Conservation (phyloP, 2,113 vertebrate species). For the Cyprinodon variegatus region DNA sequence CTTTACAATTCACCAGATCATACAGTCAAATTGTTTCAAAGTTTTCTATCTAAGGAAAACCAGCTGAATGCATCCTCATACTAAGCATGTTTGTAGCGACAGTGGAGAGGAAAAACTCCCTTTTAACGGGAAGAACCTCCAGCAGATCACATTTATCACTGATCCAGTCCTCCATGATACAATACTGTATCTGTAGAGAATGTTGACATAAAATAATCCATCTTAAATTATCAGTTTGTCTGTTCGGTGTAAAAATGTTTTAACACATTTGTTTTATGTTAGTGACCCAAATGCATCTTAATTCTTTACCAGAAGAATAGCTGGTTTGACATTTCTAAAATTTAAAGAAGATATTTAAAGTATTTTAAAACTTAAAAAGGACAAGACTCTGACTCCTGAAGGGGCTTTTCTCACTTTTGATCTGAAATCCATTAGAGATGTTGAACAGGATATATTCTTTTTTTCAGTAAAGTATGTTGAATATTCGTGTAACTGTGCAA, state of each 20-base stretch:
- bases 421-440: not conserved
- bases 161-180: not conserved
- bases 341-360: too few relatives aligned
- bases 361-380: too few relatives aligned
- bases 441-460: not conserved
- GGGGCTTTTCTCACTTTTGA: not conserved
- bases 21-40: too few relatives aligned
- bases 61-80: too few relatives aligned
- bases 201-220: not conserved
- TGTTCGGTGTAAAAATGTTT: not conserved
- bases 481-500: not conserved
- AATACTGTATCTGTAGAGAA: not conserved
- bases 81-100: too few relatives aligned
- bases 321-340: too few relatives aligned
- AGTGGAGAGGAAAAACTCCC: too few relatives aligned
- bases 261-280: not conserved
- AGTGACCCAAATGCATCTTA: not conserved
- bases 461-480: not conserved
- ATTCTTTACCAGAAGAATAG: too few relatives aligned
- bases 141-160: not conserved
- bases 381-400: not conserved
- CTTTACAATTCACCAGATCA: too few relatives aligned
- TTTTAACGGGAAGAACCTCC: too few relatives aligned
- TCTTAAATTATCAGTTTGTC: not conserved
- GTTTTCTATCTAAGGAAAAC: too few relatives aligned